A percentile compares a stretch with the other conserved stretches of the same genome.
phyloP scores from a whole-genome alignment of 2,113 vertebrate genomes.

The Hiodon alosoides region DNA sequence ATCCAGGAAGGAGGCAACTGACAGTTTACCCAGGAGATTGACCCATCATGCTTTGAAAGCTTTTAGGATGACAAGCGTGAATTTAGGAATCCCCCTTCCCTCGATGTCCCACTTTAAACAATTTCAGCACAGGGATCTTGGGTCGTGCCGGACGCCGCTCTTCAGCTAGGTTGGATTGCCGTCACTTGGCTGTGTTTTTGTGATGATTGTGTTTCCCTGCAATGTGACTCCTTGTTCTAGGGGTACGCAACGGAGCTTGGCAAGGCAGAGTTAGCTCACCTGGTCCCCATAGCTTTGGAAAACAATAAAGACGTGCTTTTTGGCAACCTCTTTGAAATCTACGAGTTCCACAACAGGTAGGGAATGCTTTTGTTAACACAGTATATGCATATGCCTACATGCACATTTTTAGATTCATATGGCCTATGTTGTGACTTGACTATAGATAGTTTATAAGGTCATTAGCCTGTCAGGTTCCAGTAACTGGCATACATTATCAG shows the following conservation, averaged over 20 bases:
- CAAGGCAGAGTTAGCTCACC: conserved; percentile 76
- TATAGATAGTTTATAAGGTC: no score
- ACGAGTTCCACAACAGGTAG: conserved; percentile 87
- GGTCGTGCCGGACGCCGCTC: no score
- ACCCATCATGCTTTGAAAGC: no score
- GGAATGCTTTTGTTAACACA: neutral
- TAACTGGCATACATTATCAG: no score
- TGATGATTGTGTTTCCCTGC: neutral
- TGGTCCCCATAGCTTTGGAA: conserved; percentile 76
- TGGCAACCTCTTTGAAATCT: conserved; percentile 87
- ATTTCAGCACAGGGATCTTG: no score
- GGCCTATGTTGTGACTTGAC: no score
- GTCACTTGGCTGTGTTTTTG: neutral
- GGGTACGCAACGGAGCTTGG: conserved; percentile 85
- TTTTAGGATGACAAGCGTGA: no score
- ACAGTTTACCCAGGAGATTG: no score
- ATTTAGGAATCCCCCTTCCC: no score
- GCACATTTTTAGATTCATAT: neutral
- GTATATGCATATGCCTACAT: neutral
- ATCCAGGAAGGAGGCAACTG: no score
- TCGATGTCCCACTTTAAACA: no score
- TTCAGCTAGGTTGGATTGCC: neutral
- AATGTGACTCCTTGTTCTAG: conserved; percentile 48
- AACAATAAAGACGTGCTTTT: conserved; percentile 89
- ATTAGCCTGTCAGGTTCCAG: no score